phyloP scores from a whole-genome alignment of 2,888 invertebrate genomes.

The Morinoia aosen region DNA sequence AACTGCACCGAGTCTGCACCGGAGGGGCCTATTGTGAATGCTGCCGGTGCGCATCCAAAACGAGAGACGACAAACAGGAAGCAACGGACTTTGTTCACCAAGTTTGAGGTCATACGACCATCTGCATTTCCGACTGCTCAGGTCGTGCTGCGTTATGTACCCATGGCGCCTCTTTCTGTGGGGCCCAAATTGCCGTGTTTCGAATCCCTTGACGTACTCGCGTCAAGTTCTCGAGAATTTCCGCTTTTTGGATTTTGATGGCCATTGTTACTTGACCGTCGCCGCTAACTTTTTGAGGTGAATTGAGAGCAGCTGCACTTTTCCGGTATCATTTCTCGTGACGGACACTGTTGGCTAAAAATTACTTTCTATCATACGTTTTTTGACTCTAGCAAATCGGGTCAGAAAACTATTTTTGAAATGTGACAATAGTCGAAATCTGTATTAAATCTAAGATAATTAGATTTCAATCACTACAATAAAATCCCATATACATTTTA shows the following conservation, averaged over 20 bases:
- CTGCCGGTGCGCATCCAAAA: neutral
- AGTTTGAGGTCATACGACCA: neutral
- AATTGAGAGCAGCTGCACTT: neutral
- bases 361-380: neutral
- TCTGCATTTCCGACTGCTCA: conserved; percentile 31
- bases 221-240: neutral
- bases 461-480: neutral
- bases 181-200: neutral
- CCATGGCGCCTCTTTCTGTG: neutral
- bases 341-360: neutral
- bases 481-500: neutral
- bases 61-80: conserved; percentile 6
- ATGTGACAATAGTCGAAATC: neutral
- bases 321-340: neutral
- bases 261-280: neutral
- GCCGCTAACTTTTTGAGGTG: neutral
- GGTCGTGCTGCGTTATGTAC: neutral
- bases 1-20: neutral
- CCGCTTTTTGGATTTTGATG: neutral
- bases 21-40: neutral
- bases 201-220: neutral
- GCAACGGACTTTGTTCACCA: neutral
- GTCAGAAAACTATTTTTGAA: neutral
- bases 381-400: neutral
- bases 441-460: neutral